Evolutionary conservation across 2,888 invertebrate species (phyloP), one percentile per base, ranked within the genome.

Genomic region (Sthenelais limicola): DNA sequence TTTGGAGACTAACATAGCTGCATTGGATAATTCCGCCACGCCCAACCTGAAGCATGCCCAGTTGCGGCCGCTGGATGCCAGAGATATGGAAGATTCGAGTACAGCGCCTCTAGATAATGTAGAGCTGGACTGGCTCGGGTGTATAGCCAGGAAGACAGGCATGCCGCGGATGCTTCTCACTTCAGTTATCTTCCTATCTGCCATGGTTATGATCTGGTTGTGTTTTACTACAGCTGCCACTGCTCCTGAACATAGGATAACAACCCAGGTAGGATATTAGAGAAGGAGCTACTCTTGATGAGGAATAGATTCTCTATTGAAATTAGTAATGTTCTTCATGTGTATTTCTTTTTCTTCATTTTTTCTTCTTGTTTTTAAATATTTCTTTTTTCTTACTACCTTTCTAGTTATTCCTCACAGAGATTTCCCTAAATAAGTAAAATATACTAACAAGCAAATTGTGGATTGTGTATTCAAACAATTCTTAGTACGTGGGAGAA

Each of bases 121-220:
- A 7, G 38, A 62, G 62, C 43, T 62, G 18, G 76, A 76, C 33
- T 76, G 76, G 85, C 74, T 86, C 74, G 77, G 81, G 1, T 86
- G 86, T 73, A 81, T 86, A 43, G 80, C 90, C 0, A 84, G 85
- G 52, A 90, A 90, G 78, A 89, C 90, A 0, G 90, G 90, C n/a
- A 83, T 90, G 68, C 89, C 90, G 0, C 85, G 89, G 30, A 87
- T 89, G 81, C 81, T 89, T 56, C 82, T 90, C 47, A 84, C 88
- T 26, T 80, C 87, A 38, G 85, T 89, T 1, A 86, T 90, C 73
- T 81, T 89, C 75, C 80, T 88, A 33, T 89, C 89, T 28, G 87
- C 89, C 67, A 77, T 89, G 56, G 85, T 89, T 30, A 89, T 89
- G 77, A 83, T 90, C 62, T 90, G 89, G 89, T 80, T 90, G 74